Evolutionary conservation across 2,797 vertebrate species (phyloP).

Genomic region (Bucorvus abyssinicus): DNA sequence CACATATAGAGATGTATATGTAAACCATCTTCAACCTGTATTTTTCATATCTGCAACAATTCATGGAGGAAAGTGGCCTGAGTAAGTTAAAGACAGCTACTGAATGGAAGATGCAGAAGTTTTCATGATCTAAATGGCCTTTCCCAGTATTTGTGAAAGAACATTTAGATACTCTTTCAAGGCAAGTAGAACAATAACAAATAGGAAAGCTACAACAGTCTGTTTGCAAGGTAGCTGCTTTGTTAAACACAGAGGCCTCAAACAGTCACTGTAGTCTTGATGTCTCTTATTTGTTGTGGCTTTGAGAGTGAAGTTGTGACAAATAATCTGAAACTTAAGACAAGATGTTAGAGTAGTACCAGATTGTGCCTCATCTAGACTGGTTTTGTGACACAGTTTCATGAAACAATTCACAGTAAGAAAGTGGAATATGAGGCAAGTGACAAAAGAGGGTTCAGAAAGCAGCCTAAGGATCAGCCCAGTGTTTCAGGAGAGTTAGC

Average conservation of each 20-base stretch:
- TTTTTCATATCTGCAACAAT: background rate
- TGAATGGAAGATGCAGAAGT: background rate
- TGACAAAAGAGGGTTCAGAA: background rate
- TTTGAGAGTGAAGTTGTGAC: background rate
- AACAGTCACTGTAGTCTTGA: background rate
- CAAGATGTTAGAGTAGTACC: background rate
- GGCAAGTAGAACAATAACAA: background rate
- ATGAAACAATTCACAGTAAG: background rate
- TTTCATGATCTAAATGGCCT: background rate
- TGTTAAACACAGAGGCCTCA: background rate
- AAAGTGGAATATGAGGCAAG: background rate
- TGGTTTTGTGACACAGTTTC: background rate
- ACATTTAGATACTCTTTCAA: background rate
- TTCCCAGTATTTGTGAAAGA: background rate
- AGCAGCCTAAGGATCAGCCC: background rate
- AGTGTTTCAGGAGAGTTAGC: background rate
- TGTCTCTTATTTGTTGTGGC: background rate
- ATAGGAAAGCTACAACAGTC: background rate
- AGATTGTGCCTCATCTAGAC: background rate
- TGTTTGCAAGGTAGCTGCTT: background rate
- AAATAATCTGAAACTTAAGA: background rate
- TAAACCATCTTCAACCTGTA: background rate
- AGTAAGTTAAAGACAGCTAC: background rate
- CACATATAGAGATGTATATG: fast-evolving
- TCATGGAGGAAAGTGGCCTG: background rate